Conservation (phyloP, 2,797 vertebrate genomes). For the Amphiprion clarkii region DNA sequence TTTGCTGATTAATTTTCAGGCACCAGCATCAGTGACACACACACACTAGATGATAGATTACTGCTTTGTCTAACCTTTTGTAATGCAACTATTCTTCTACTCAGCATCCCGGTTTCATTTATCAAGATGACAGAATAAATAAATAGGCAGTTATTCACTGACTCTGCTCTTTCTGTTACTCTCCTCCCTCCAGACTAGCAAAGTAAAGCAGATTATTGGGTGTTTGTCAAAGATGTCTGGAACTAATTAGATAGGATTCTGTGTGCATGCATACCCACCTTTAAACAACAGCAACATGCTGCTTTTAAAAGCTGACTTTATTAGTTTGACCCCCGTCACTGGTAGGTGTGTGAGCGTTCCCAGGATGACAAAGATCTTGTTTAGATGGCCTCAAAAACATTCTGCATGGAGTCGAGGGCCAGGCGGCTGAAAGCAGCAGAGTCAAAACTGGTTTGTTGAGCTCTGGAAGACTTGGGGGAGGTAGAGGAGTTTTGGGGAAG, state of each 20-base stretch:
- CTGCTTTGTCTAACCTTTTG: background rate
- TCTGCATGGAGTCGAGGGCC: conserved; percentile 44
- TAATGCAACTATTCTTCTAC: background rate
- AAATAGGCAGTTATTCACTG: conserved; percentile 16
- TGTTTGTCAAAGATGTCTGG: conserved; percentile 55
- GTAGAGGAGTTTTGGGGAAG: background rate
- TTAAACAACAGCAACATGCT: background rate
- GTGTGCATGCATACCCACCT: conserved; percentile 23
- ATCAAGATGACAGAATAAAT: conserved; percentile 24
- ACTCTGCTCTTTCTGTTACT: background rate
- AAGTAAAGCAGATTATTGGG: conserved; percentile 48
- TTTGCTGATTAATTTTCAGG: background rate
- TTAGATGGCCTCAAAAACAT: conserved; percentile 29
- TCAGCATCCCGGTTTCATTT: background rate
- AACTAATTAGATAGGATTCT: conserved; percentile 66
- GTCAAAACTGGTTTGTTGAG: conserved; percentile 78
- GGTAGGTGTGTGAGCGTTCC: conserved; percentile 6
- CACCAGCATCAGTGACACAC: background rate
- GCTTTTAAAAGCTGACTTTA: conserved; percentile 32
- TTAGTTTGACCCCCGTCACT: conserved; percentile 32
- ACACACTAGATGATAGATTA: conserved; percentile 5
- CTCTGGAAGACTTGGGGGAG: conserved; percentile 22
- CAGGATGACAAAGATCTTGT: conserved; percentile 39
- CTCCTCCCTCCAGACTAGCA: conserved; percentile 10
- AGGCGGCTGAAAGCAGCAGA: conserved; percentile 63